Conservation (phyloP, 2,113 vertebrate genomes). For the Strigops habroptila region DNA sequence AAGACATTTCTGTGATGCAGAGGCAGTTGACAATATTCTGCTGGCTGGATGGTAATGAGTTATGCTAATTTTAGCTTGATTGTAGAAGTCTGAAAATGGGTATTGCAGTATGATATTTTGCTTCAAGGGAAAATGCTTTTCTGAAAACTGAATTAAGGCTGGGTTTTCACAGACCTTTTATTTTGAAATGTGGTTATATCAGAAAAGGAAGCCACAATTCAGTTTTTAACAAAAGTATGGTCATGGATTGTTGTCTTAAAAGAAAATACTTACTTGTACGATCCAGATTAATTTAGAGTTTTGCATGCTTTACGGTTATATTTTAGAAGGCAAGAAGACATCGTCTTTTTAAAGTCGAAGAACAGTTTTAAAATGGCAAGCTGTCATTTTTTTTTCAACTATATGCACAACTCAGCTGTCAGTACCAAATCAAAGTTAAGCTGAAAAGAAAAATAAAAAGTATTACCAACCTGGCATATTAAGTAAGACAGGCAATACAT, state of each 20-base stretch:
- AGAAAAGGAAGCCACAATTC: neutral
- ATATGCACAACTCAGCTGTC: neutral
- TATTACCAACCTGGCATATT: neutral
- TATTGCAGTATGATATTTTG: neutral
- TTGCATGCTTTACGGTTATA: neutral
- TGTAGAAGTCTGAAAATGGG: neutral
- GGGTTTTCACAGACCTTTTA: neutral
- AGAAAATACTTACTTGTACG: neutral
- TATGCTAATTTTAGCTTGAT: conserved; percentile 24
- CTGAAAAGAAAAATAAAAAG: neutral
- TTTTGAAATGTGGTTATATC: neutral
- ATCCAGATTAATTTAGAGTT: neutral
- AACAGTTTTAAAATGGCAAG: neutral
- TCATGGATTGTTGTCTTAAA: neutral
- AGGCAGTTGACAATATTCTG: conserved; percentile 16
- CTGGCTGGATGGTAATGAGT: conserved; percentile 22
- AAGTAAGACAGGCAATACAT: neutral
- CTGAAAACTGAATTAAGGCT: neutral
- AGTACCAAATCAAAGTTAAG: neutral
- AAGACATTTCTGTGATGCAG: conserved; percentile 14
- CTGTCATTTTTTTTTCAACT: neutral
- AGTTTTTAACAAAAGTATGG: neutral
- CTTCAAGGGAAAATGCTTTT: neutral
- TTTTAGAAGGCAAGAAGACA: neutral
- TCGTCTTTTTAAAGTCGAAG: neutral